phyloP scores from a whole-genome alignment of 2,113 vertebrate genomes.

The Stomatorhinus ivindoensis region DNA sequence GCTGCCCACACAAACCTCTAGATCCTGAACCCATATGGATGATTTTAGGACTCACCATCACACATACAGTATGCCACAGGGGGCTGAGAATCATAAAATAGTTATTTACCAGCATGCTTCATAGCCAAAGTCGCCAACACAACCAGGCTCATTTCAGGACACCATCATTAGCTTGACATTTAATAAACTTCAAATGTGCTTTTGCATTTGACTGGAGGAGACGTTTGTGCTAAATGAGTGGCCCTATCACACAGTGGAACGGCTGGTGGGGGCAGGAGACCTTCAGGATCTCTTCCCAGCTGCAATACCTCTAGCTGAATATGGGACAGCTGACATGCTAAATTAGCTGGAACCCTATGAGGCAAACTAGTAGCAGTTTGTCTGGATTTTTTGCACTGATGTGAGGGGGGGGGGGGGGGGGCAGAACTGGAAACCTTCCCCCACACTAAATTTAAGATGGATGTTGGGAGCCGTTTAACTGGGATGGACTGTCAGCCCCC shows the following conservation, averaged over 20 bases:
- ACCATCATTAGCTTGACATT: not conserved
- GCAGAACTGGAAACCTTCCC: not conserved
- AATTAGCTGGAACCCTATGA: slow-evolving; percentile 63
- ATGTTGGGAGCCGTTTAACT: not conserved
- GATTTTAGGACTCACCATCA: not conserved
- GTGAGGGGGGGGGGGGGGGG: not conserved
- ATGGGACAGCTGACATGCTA: slow-evolving; percentile 55
- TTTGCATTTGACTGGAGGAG: not conserved
- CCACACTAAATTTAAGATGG: not conserved
- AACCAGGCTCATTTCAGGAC: not conserved
- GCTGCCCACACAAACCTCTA: not conserved
- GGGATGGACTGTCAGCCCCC: not conserved
- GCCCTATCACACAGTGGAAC: not conserved
- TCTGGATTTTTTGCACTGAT: slow-evolving; percentile 28
- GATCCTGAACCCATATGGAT: not conserved
- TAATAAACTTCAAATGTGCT: not conserved
- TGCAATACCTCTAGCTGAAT: slow-evolving; percentile 51
- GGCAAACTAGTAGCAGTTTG: slow-evolving; percentile 67
- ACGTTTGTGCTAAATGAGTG: not conserved
- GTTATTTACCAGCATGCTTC: not conserved
- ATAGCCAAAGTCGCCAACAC: not conserved
- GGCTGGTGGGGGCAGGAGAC: not conserved
- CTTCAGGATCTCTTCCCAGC: slow-evolving; percentile 36
- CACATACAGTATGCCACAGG: not conserved
- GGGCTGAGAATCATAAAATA: not conserved